Percentiles rank a stretch among this genome's conserved stretches.
Conservation (phyloP, 2,797 vertebrate species). For the Dipus sagitta region DNA sequence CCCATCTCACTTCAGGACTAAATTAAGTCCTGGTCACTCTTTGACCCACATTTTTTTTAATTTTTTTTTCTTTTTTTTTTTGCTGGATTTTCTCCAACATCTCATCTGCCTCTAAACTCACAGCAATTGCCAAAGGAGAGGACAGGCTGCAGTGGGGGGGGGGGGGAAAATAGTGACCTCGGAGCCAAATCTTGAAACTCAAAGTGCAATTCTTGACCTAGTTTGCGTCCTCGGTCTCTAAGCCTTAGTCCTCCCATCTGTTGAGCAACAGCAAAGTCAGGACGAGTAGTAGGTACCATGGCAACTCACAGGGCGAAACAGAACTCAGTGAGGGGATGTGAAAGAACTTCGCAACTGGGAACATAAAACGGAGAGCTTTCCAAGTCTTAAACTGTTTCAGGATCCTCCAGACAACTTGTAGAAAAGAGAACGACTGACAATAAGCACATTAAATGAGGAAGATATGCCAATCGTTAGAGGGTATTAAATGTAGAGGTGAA, state of each 20-base stretch:
- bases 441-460: slow-evolving; percentile 2
- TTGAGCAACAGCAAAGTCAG: background rate
- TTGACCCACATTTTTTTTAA: too few relatives aligned
- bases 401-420: background rate
- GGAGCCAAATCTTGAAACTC: background rate
- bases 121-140: background rate
- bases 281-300: background rate
- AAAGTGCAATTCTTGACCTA: background rate
- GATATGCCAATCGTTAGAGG: background rate
- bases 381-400: background rate
- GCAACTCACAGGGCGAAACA: background rate
- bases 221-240: background rate
- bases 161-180: background rate
- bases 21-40: background rate
- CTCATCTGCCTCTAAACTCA: background rate
- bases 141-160: background rate
- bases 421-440: background rate
- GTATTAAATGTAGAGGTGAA: background rate
- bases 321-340: background rate
- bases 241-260: background rate
- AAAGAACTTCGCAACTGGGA: background rate
- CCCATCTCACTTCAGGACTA: background rate
- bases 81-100: background rate
- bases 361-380: background rate
- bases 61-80: too few relatives aligned